phyloP scores from a whole-genome alignment of 2,888 invertebrate genomes.

The Acholoe squamosa region DNA sequence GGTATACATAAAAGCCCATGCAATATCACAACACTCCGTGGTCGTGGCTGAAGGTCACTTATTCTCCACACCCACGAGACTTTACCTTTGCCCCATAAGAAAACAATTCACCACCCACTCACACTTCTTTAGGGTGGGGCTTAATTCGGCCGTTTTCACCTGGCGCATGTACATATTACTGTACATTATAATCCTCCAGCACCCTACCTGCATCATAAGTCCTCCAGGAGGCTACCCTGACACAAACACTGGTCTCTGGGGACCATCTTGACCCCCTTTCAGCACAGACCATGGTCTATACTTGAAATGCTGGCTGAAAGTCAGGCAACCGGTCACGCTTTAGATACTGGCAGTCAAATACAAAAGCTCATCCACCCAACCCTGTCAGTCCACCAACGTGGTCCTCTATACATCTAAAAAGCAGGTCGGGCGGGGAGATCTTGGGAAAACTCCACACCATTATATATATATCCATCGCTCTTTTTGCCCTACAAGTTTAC shows the following conservation, averaged over 20 bases:
- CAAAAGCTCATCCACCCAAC: not conserved
- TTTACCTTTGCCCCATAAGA: not conserved
- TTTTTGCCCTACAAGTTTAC: not conserved
- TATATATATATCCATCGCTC: not conserved
- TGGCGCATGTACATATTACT: not conserved
- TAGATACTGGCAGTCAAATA: conserved; percentile 6
- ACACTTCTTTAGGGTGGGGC: not conserved
- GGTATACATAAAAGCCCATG: conserved; percentile 1
- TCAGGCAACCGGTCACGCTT: conserved; percentile 26
- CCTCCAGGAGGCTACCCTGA: not conserved
- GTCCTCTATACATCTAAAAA: not conserved
- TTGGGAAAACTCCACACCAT: not conserved
- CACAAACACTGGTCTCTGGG: not conserved
- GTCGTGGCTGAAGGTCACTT: not conserved
- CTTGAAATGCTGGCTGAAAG: conserved; percentile 41
- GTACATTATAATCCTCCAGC: not conserved
- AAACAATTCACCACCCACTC: not conserved
- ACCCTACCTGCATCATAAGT: not conserved
- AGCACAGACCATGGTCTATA: not conserved
- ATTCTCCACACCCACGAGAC: not conserved
- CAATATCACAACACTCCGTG: not conserved
- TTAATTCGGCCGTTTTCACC: not conserved
- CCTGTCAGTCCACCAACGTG: not conserved
- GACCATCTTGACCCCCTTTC: conserved; percentile 41
- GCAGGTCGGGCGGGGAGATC: not conserved